Evolutionary conservation across 2,888 invertebrate genomes (phyloP).

Genomic region (Acleris cristana): DNA sequence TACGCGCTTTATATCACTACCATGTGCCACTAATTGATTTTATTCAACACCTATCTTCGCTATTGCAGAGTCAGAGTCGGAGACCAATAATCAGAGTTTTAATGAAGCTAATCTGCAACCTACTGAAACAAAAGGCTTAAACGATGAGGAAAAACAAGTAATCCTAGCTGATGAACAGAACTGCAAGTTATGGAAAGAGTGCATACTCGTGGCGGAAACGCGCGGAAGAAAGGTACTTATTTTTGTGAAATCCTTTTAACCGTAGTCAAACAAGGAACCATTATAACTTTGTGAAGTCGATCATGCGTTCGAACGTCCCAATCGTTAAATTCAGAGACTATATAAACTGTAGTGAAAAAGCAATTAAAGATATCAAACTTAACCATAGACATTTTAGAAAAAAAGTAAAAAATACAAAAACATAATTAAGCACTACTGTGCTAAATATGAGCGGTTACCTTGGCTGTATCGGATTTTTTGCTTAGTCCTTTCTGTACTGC

Average conservation of each 20-base stretch:
- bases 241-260: background rate
- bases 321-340: no score
- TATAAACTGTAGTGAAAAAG: no score
- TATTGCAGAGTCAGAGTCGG: conserved; percentile 31
- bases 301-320: no score
- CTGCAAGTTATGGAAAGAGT: conserved; percentile 87
- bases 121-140: conserved; percentile 49
- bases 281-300: background rate
- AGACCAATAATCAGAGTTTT: conserved; percentile 45
- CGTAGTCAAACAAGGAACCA: no score
- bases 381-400: no score
- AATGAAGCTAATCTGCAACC: conserved; percentile 41
- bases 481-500: no score
- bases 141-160: conserved; percentile 63
- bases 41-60: background rate
- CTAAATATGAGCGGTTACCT: no score
- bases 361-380: no score
- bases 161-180: conserved; percentile 84
- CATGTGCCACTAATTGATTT: background rate
- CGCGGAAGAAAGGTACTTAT: conserved; percentile 77
- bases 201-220: conserved; percentile 66
- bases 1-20: background rate
- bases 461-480: no score
- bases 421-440: no score
- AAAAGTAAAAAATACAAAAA: no score